Base-by-base conservation (phyloP, 1,140 invertebrate genomes). In the Drosophila nikananu region DNA sequence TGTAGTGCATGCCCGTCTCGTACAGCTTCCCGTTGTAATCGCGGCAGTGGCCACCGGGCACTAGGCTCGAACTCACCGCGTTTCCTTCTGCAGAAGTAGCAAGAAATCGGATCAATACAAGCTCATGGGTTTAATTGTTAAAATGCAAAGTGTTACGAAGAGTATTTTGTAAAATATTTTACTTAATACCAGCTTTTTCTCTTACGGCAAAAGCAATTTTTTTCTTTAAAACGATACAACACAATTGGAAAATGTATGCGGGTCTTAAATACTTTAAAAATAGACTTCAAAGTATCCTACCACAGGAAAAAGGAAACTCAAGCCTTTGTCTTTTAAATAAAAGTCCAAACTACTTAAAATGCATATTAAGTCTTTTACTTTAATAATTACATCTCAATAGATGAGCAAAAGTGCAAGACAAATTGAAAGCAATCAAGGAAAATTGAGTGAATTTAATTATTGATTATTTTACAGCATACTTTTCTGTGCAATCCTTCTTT, bases 1-100 rank as follows among this genome's bases (percentile, higher is more conserved):
- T 96, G 91, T 96, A 98, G 77, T 96, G 96, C 76, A 96, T 94
- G 49, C 97, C 97, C 73, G 95, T 94, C 65, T 94, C 93, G 71
- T 95, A 94, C 12, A 93, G 81, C 59, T 94, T 93, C 13, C 94
- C 94, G 58, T 94, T 94, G 65, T 94, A 94, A 81, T 95, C 95
- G 1, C 93, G 94, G 73, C 95, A 95, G 59, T 95, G 94, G 52
- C 93, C 93, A 72, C 94, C 94, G n/a, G 81, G 80, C 19, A 90
- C 81, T 9, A 91, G 75, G 57, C 86, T 91, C 2, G 91, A 91
- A 60, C 89, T 92, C 44, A 90, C 91, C 42, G 91, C 81, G 46
- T 84, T 80, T 49, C 70, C 83, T 84, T 87, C 91, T 92, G 63
- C 1, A 54, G 10, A 66, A 48, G 5, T 17, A 5, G 15, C 27